Conservation (phyloP, 2,797 vertebrate genomes). For the Gila robusta region DNA sequence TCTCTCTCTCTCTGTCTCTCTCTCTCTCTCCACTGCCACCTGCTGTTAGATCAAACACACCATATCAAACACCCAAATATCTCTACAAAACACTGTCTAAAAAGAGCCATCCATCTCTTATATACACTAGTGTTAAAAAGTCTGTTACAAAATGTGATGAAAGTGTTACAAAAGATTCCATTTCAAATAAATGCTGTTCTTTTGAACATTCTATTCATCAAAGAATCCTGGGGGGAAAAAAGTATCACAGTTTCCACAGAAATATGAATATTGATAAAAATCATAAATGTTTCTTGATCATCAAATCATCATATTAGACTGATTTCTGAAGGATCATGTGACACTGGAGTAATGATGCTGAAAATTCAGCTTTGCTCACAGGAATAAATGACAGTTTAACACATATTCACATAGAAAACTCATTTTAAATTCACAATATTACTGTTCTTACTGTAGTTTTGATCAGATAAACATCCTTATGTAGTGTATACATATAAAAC, state of each 20-base stretch:
- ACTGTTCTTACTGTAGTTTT: not conserved
- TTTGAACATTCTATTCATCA: not conserved
- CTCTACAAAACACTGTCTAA: not conserved
- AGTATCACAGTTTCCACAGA: no score
- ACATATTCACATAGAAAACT: not conserved
- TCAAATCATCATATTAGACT: not conserved
- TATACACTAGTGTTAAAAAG: not conserved
- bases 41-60: not conserved
- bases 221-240: not conserved
- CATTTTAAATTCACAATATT: not conserved
- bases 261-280: not conserved
- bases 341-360: conserved; percentile 1
- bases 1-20: not conserved
- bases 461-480: not conserved
- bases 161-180: not conserved
- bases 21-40: not conserved
- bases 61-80: not conserved
- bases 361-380: not conserved
- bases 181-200: no score
- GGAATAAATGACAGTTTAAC: not conserved
- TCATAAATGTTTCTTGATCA: no score
- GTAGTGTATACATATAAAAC: not conserved
- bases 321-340: not conserved
- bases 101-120: not conserved
- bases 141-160: not conserved